Evolutionary conservation across 2,113 vertebrate genomes (phyloP), one percentile per base, ranked within the genome.

Genomic region (Corvus cornix): DNA sequence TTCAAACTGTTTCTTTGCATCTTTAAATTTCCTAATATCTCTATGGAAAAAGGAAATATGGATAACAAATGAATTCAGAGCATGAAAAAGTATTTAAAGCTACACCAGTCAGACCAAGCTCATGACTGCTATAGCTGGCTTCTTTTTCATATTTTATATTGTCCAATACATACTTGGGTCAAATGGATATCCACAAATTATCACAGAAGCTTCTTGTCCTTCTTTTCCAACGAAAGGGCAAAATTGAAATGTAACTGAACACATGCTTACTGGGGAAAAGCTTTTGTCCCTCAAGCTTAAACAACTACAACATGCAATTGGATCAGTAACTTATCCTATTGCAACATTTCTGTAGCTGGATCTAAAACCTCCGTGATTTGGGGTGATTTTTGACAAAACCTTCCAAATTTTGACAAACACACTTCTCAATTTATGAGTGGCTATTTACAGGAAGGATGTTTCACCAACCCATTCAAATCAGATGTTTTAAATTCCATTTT

Each of bases 1-100:
- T 97, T 99, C 99, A 97, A 99, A 99, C 35, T 99, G 99, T 86
- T 99, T 99, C 97, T 99, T 99, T 37, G 99, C 98, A 95, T 99
- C 99, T 98, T 99, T 99, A 92, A 99, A 99, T 98, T 98, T 99
- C 74, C 99, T 98, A 67, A 99, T 98, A 97, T 99, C 99, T 94
- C 99, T 99, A 96, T 46, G 75, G 84, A 35, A 77, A 87, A 87
- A 91, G 13, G 26, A 60, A 91, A 92, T 19, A 60, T 0, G 1
- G 12, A 6, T 10, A 62, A 79, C 11, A 35, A 81, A 68, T 44
- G 0, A 49, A 62, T 68, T 88, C 30, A 55, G 69, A 69, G 37
- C 16, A 83, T 15, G 6, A 60, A 69, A 39, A 24, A 22, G 6
- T 8, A 14, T 60, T 76, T 60, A 56, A 87, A 92, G 44, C 49